These are phyloP conservation scores for Erebia palarica DNA, from an alignment of 2,888 invertebrate species.

Conservation along the genomic window DNA sequence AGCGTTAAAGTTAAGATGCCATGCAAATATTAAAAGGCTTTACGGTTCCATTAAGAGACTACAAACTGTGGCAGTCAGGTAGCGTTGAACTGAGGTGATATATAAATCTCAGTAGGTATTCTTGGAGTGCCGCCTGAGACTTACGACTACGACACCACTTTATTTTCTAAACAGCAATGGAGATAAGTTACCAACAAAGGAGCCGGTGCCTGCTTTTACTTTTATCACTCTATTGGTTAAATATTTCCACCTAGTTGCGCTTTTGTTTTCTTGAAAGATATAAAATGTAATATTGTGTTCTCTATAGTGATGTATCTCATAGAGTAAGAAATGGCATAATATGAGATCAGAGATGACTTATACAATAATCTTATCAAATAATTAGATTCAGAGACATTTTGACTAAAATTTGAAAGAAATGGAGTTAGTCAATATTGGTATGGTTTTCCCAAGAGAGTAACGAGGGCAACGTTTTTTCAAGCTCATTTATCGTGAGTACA, in stretches of 20 bases:
- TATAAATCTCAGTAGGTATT: constrained; percentile 67
- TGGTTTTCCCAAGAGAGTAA: no score
- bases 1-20: constrained; percentile 17
- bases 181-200: constrained; percentile 54
- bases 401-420: no score
- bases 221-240: constrained; percentile 36
- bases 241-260: constrained; percentile 33
- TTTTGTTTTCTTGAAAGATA: constrained; percentile 27
- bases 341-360: no score
- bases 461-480: no score
- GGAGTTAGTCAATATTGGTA: no score
- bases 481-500: no score
- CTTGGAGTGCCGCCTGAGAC: constrained; percentile 51
- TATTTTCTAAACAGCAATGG: constrained; percentile 62
- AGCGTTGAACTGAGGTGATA: constrained; percentile 60
- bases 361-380: no score
- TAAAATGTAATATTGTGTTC: not conserved
- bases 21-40: constrained; percentile 25
- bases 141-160: constrained; percentile 55
- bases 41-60: constrained; percentile 28
- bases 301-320: no score
- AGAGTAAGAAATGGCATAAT: no score
- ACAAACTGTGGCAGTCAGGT: constrained; percentile 45
- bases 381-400: no score
- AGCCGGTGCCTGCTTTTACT: constrained; percentile 28